A percentile compares a stretch with the other conserved stretches of the same genome.
Conservation (phyloP, 2,113 vertebrate genomes). For the Phycodurus eques region DNA sequence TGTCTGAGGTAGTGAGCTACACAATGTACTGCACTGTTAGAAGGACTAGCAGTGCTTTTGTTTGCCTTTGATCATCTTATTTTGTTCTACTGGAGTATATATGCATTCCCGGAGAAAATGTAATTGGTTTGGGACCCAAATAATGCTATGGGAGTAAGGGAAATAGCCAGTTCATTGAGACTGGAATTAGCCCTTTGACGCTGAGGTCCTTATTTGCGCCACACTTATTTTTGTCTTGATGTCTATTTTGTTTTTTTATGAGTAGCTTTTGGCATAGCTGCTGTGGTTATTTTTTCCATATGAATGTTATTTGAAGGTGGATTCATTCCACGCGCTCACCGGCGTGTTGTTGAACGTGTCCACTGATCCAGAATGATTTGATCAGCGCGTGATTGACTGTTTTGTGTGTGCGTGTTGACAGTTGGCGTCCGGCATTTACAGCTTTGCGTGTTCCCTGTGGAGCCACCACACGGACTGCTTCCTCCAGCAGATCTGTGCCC, state of each 20-base stretch:
- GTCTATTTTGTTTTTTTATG: conserved; percentile 14
- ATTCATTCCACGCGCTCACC: neutral
- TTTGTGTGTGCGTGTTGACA: conserved; percentile 70
- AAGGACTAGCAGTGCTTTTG: conserved; percentile 14
- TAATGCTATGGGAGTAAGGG: conserved; percentile 25
- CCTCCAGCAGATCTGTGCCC: conserved; percentile 83
- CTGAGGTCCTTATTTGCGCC: conserved; percentile 7
- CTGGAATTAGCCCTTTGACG: conserved; percentile 33
- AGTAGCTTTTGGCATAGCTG: neutral
- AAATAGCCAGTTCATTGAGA: conserved; percentile 30
- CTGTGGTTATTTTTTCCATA: neutral
- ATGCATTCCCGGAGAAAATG: conserved; percentile 14
- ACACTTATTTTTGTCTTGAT: conserved; percentile 11
- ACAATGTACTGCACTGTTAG: conserved; percentile 6
- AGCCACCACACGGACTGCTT: conserved; percentile 95
- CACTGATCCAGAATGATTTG: conserved; percentile 21
- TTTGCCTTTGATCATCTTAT: conserved; percentile 32
- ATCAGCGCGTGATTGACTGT: conserved; percentile 29
- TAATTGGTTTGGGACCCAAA: conserved; percentile 35
- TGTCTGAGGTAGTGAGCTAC: conserved; percentile 7
- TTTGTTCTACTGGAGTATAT: conserved; percentile 23
- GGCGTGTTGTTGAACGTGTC: conserved; percentile 5
- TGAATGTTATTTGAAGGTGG: neutral
- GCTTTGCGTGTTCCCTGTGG: conserved; percentile 93
- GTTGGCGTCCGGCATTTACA: conserved; percentile 94